Conservation (phyloP, 1,140 invertebrate genomes). For the Formica exsecta region DNA sequence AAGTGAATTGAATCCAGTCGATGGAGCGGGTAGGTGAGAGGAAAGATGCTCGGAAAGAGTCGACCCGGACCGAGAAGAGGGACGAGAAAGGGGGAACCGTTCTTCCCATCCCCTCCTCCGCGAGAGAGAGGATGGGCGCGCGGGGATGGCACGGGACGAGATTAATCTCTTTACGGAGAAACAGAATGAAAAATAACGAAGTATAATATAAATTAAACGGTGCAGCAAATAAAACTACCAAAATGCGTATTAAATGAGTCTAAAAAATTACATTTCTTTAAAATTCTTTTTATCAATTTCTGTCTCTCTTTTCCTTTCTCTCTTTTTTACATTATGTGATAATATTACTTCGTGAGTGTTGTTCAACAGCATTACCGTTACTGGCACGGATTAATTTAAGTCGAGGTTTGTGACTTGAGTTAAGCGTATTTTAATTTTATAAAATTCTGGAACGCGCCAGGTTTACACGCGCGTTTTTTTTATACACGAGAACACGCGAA, state of each 20-base stretch:
- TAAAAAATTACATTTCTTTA: conserved; percentile 56
- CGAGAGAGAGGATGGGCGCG: conserved; percentile 18
- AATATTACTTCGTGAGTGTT: conserved; percentile 40
- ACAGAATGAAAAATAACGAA: conserved; percentile 67
- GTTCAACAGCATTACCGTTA: conserved; percentile 32
- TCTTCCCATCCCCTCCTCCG: too few species aligned
- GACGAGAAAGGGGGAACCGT: neutral
- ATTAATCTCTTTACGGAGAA: conserved; percentile 64
- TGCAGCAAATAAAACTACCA: conserved; percentile 17
- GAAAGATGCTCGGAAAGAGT: conserved; percentile 55
- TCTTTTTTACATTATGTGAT: neutral
- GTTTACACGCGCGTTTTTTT: conserved; percentile 11
- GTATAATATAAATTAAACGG: conserved; percentile 72
- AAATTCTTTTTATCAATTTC: conserved; percentile 10
- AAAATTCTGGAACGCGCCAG: conserved; percentile 2
- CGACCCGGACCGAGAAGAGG: conserved; percentile 20
- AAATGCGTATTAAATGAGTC: conserved; percentile 15
- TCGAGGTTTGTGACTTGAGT: conserved; percentile 23
- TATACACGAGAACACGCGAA: neutral
- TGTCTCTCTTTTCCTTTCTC: neutral
- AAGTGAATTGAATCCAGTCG: conserved; percentile 64
- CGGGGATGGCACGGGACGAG: conserved; percentile 4
- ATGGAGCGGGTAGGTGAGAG: conserved; percentile 49
- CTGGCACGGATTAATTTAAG: conserved; percentile 49
- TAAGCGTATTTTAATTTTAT: conserved; percentile 42